Evolutionary conservation across 1,140 invertebrate genomes (phyloP).

Genomic region (Drosophila orosa): DNA sequence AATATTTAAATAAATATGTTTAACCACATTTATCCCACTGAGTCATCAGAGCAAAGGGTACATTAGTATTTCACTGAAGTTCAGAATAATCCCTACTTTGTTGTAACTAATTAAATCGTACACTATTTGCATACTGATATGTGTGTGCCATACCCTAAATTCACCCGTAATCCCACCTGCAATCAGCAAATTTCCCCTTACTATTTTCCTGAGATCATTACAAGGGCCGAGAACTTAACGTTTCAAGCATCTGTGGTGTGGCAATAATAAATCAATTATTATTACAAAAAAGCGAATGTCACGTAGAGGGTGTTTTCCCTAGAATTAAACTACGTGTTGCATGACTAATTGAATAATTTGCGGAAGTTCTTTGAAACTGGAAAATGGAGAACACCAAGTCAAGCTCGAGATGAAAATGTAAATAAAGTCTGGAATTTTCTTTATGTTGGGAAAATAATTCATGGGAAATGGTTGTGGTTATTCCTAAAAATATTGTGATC

Average conservation of each 20-base stretch:
- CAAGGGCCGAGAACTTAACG: background rate
- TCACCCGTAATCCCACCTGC: background rate
- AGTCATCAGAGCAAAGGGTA: background rate
- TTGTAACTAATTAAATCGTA: background rate
- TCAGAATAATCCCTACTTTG: background rate
- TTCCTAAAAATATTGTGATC: background rate
- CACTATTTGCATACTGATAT: constrained; percentile 29
- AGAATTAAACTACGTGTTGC: constrained; percentile 24
- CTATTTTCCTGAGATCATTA: constrained; percentile 9
- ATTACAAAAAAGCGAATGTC: constrained; percentile 21
- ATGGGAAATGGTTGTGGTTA: background rate
- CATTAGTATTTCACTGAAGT: background rate
- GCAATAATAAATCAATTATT: constrained; percentile 1
- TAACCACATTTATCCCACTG: background rate
- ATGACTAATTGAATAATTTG: constrained; percentile 43
- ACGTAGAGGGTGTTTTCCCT: constrained; percentile 29
- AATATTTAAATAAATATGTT: background rate
- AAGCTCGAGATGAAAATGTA: constrained; percentile 1
- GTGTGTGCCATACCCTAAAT: constrained; percentile 12
- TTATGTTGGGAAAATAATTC: background rate
- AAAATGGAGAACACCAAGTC: constrained; percentile 3
- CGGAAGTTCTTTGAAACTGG: constrained; percentile 34
- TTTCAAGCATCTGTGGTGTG: constrained; percentile 4
- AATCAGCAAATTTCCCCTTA: constrained; percentile 22
- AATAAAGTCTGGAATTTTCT: background rate